Conservation (phyloP, 2,113 vertebrate species). For the Coregonus clupeaformis region DNA sequence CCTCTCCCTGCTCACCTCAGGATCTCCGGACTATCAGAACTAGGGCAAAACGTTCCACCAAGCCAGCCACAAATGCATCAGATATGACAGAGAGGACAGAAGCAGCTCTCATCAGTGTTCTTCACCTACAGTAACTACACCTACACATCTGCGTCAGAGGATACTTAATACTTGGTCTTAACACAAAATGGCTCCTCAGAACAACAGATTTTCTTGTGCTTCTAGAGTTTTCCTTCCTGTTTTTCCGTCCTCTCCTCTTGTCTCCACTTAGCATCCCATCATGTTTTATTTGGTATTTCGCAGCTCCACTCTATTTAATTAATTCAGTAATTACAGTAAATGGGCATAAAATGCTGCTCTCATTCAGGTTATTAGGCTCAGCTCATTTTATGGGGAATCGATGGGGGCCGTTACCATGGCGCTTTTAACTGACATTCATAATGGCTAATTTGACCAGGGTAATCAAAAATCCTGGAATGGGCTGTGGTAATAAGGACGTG, state of each 20-base stretch:
- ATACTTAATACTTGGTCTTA: too few species aligned
- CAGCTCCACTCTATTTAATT: neutral
- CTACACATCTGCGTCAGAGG: too few species aligned
- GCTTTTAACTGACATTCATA: neutral
- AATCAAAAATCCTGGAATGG: neutral
- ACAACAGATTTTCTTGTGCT: too few species aligned
- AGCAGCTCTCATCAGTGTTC: too few species aligned
- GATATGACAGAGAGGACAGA: slow-evolving; percentile 65
- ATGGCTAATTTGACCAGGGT: neutral
- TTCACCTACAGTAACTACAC: too few species aligned
- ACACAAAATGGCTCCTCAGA: too few species aligned
- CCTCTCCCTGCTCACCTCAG: slow-evolving; percentile 58
- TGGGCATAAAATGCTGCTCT: neutral
- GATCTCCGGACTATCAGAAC: slow-evolving; percentile 58
- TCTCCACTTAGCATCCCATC: neutral
- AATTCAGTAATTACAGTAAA: slow-evolving; percentile 1
- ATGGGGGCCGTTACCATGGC: neutral
- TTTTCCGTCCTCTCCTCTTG: neutral
- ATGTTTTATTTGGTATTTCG: neutral
- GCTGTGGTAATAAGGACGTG: neutral
- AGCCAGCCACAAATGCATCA: slow-evolving; percentile 56
- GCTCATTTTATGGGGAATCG: slow-evolving; percentile 2
- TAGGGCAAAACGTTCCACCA: slow-evolving; percentile 64
- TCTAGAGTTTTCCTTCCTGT: neutral
- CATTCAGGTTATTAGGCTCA: slow-evolving; percentile 1